Conservation (phyloP, 1,140 invertebrate species). For the Euglossa dilemma region DNA sequence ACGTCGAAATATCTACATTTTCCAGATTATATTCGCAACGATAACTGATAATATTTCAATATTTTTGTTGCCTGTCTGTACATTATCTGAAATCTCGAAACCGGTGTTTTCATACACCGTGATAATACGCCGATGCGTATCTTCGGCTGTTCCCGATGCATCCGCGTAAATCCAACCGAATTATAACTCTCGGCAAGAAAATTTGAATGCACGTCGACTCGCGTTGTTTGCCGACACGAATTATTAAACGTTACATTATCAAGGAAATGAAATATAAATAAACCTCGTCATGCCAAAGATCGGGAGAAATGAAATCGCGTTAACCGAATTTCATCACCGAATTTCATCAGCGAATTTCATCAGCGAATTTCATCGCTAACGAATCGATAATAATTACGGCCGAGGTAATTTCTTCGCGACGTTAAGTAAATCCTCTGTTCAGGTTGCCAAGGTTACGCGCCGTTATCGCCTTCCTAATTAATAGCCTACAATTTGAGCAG, state of each 20-base stretch:
- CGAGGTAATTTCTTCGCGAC: background rate
- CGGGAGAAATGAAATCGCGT: background rate
- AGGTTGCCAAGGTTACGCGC: slow-evolving; percentile 5
- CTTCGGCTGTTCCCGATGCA: background rate
- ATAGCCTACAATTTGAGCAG: slow-evolving; percentile 23
- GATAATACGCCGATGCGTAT: slow-evolving; percentile 9
- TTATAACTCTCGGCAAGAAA: background rate
- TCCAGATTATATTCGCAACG: background rate
- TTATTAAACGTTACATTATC: background rate
- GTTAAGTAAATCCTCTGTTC: slow-evolving; percentile 1
- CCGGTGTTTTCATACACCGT: slow-evolving; percentile 14
- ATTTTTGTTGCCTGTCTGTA: background rate
- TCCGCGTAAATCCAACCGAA: background rate
- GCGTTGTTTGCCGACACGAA: background rate
- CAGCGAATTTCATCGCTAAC: background rate
- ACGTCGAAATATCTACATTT: background rate
- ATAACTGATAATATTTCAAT: background rate
- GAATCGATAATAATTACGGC: background rate
- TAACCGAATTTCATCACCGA: background rate
- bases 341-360: slow-evolving; percentile 17
- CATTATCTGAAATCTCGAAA: background rate
- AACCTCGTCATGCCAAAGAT: too few species aligned
- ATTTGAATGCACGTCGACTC: background rate
- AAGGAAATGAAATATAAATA: background rate
- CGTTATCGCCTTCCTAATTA: slow-evolving; percentile 29